Evolutionary conservation across 1,140 invertebrate species (phyloP).

Genomic region (Conus betulinus): DNA sequence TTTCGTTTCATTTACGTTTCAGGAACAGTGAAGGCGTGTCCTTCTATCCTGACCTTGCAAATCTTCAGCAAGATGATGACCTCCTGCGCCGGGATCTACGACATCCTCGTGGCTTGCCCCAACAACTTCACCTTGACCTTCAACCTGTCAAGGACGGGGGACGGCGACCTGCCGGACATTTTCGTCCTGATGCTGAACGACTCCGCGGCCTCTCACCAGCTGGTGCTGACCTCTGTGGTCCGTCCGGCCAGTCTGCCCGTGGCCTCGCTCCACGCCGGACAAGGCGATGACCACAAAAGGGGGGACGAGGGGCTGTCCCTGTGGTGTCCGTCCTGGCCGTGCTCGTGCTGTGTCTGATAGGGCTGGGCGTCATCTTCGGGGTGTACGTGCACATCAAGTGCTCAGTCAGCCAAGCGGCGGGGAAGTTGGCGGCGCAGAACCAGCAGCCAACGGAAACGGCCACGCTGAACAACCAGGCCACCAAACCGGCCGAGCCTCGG

Average conservation of each 20-base stretch:
- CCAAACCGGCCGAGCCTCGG: slow-evolving; percentile 8
- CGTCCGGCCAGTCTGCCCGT: slow-evolving; percentile 27
- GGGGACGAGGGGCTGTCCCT: slow-evolving; percentile 18
- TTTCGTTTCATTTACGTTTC: slow-evolving; percentile 20
- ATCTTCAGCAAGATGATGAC: slow-evolving; percentile 63
- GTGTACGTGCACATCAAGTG: slow-evolving; percentile 46
- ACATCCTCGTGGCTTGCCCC: slow-evolving; percentile 62
- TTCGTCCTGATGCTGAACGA: slow-evolving; percentile 65
- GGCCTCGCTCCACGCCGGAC: slow-evolving; percentile 32
- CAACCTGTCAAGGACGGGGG: slow-evolving; percentile 44
- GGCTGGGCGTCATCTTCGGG: slow-evolving; percentile 45
- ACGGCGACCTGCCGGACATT: slow-evolving; percentile 56
- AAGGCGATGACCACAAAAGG: slow-evolving; percentile 11
- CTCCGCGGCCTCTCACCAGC: slow-evolving; percentile 52
- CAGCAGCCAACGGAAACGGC: slow-evolving; percentile 38
- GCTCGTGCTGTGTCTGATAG: slow-evolving; percentile 44
- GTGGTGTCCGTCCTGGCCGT: slow-evolving; percentile 59
- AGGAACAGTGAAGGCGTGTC: slow-evolving; percentile 61
- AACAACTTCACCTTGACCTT: slow-evolving; percentile 56
- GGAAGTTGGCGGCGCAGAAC: neutral
- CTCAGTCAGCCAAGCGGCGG: neutral
- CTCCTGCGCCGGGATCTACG: slow-evolving; percentile 54
- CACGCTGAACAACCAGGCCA: slow-evolving; percentile 43
- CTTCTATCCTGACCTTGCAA: slow-evolving; percentile 61
- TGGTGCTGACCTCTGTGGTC: slow-evolving; percentile 59